These are phyloP conservation scores for Pseudomyrmex pallidus DNA, from an alignment of 1,140 invertebrate species.

Conservation along the genomic window DNA sequence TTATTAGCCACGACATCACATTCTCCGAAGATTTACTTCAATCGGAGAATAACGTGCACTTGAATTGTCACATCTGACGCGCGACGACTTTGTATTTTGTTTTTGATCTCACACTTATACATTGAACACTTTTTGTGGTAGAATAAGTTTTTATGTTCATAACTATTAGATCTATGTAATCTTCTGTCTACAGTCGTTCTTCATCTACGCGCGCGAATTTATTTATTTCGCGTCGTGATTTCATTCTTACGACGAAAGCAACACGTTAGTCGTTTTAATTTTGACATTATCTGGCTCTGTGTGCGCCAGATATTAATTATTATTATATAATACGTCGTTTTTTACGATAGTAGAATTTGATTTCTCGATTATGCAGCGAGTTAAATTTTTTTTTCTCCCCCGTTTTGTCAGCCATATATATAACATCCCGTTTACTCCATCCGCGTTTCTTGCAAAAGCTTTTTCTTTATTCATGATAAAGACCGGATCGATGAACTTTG, in stretches of 20 bases:
- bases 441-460: background rate
- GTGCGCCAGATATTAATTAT: constrained; percentile 13
- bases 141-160: too few relatives aligned
- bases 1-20: background rate
- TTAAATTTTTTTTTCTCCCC: constrained; percentile 16
- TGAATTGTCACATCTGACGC: background rate
- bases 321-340: background rate
- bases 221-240: background rate
- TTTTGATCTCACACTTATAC: too few relatives aligned
- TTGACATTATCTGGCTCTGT: background rate
- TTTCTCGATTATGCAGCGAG: background rate
- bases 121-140: too few relatives aligned
- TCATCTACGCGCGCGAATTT: too few relatives aligned
- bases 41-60: background rate
- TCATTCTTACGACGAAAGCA: background rate
- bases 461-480: constrained; percentile 25
- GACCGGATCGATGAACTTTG: constrained; percentile 10
- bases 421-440: background rate
- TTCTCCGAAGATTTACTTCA: background rate
- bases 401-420: background rate
- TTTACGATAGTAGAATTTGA: background rate
- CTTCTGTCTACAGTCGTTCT: too few relatives aligned
- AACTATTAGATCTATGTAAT: too few relatives aligned
- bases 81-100: too few relatives aligned
- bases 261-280: background rate